These are phyloP conservation scores for Camponotus pennsylvanicus DNA, from an alignment of 1,140 invertebrate genomes.

Conservation along the genomic window DNA sequence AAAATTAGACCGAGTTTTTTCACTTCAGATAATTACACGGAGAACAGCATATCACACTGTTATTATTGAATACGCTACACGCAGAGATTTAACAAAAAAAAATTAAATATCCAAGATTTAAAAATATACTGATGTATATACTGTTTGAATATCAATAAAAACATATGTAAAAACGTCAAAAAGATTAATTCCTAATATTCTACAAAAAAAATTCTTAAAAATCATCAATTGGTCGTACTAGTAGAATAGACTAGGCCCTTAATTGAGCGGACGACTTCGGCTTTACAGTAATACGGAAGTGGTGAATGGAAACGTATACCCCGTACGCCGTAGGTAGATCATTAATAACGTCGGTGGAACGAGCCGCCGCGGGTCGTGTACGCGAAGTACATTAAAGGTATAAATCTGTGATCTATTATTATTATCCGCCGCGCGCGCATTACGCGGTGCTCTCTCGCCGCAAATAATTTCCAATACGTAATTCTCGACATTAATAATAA, in stretches of 20 bases:
- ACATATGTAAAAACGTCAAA: no score
- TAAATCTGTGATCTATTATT: constrained; percentile 56
- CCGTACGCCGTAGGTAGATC: constrained; percentile 39
- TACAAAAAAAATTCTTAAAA: no score
- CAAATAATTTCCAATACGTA: constrained; percentile 51
- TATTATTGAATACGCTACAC: no score
- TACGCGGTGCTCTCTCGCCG: constrained; percentile 1
- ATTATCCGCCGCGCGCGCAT: constrained; percentile 38
- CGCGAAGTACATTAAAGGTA: constrained; percentile 57
- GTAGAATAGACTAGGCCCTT: background rate
- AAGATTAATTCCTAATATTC: background rate
- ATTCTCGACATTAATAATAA: constrained; percentile 50
- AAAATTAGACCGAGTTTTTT: no score
- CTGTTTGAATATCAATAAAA: no score
- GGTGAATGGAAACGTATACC: constrained; percentile 61
- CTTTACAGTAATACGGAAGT: constrained; percentile 75
- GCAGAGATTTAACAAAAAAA: no score
- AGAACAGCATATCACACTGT: no score
- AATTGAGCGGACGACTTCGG: constrained; percentile 70
- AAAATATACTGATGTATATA: no score
- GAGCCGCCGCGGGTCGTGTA: constrained; percentile 42
- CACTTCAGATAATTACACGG: no score
- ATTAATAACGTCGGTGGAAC: constrained; percentile 65
- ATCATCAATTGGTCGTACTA: no score
- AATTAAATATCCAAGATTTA: no score